Percentiles rank a stretch among this genome's conserved stretches.
phyloP scores from a whole-genome alignment of 2,888 invertebrate genomes.

The Polietes domitor region DNA sequence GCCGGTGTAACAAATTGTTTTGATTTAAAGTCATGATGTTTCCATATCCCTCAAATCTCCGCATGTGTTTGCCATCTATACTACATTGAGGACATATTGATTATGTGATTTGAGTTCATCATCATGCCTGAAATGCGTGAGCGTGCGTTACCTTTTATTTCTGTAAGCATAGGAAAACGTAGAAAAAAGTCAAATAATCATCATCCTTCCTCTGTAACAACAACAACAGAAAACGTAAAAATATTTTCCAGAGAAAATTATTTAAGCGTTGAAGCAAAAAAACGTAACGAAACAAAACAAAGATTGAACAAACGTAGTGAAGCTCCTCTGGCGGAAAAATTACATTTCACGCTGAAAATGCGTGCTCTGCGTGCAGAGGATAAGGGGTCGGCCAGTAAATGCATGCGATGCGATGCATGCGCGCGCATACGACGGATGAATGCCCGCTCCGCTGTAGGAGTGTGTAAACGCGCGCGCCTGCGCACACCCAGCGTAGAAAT shows the following conservation, averaged over 20 bases:
- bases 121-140: constrained; percentile 79
- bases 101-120: too few species aligned
- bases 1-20: too few species aligned
- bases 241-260: constrained; percentile 52
- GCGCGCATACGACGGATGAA: constrained; percentile 9
- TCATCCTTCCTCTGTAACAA: not conserved
- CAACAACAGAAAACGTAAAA: not conserved
- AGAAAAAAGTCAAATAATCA: constrained; percentile 26
- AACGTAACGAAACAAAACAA: not conserved
- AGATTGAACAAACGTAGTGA: not conserved
- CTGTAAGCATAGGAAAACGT: not conserved
- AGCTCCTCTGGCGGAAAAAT: constrained; percentile 75
- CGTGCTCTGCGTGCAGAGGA: constrained; percentile 78
- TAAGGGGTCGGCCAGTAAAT: not conserved
- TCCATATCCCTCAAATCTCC: too few species aligned
- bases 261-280: constrained; percentile 6
- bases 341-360: constrained; percentile 80
- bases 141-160: constrained; percentile 76
- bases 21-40: too few species aligned
- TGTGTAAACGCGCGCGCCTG: constrained; percentile 27
- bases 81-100: too few species aligned
- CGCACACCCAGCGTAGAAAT: constrained; percentile 11
- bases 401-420: constrained; percentile 51
- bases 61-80: too few species aligned
- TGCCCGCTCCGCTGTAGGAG: not conserved